Evolutionary conservation across 2,888 invertebrate species (phyloP).

Genomic region (Teleogryllus oceanicus): DNA sequence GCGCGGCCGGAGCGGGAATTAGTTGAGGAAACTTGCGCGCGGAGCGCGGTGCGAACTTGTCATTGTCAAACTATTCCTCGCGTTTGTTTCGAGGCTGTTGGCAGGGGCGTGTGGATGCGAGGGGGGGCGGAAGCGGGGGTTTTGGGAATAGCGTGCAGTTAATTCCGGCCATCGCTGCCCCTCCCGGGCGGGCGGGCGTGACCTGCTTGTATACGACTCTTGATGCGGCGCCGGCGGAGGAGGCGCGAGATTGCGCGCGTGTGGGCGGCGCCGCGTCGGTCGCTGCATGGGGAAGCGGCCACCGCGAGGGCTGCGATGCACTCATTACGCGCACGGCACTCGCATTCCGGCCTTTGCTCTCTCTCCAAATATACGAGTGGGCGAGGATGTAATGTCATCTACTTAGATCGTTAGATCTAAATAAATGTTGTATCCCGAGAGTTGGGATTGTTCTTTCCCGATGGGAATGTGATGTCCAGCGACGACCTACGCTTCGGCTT

Average conservation of each 20-base stretch:
- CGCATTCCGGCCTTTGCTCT: too few species aligned
- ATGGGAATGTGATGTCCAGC: too few species aligned
- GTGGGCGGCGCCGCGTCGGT: not conserved
- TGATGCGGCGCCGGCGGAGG: not conserved
- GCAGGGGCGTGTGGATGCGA: not conserved
- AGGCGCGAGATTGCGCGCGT: not conserved
- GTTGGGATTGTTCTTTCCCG: too few species aligned
- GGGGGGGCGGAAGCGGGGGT: not conserved
- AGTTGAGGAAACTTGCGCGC: not conserved
- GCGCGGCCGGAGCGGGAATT: not conserved
- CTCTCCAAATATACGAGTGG: too few species aligned
- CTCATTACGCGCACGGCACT: too few species aligned
- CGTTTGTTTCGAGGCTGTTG: not conserved
- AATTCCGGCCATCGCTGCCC: not conserved
- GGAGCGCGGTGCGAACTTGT: not conserved
- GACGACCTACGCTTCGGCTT: too few species aligned
- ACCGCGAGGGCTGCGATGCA: not conserved
- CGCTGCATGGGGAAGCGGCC: not conserved
- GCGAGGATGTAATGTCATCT: too few species aligned
- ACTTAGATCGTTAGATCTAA: too few species aligned
- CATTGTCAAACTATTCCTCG: slow-evolving; percentile 9
- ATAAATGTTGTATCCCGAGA: too few species aligned
- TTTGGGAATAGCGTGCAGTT: not conserved
- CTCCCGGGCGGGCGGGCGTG: not conserved
- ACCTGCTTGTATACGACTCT: slow-evolving; percentile 6